Percentiles rank a stretch among this genome's conserved stretches.
Evolutionary conservation across 2,888 invertebrate genomes (phyloP).

Genomic region (Drosophila crucigera): DNA sequence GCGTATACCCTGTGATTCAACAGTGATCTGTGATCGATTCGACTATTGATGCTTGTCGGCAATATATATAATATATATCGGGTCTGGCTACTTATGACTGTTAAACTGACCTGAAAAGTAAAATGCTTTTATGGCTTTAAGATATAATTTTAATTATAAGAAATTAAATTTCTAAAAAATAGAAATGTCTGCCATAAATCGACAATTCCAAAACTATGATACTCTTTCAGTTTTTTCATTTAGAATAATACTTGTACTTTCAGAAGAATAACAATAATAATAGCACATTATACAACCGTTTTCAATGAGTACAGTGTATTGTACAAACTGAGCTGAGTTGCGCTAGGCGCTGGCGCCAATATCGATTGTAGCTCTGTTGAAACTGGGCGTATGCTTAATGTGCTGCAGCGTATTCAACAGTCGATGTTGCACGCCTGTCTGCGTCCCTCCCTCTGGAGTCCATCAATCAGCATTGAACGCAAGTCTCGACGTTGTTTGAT

Average conservation of each 20-base stretch:
- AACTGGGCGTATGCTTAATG: constrained; percentile 49
- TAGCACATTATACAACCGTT: background rate
- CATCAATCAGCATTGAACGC: constrained; percentile 31
- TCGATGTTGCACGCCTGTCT: background rate
- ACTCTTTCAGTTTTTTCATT: too few species aligned
- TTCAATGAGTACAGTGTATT: background rate
- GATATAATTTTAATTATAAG: background rate
- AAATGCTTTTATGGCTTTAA: background rate
- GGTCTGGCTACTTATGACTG: background rate
- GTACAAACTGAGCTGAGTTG: constrained; percentile 8
- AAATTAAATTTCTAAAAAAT: background rate
- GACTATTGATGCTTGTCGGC: background rate
- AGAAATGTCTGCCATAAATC: background rate
- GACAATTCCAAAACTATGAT: too few species aligned
- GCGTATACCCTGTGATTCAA: background rate
- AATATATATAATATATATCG: background rate
- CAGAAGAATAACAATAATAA: background rate
- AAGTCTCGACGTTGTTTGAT: constrained; percentile 33
- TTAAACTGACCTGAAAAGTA: background rate
- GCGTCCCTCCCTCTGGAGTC: constrained; percentile 8
- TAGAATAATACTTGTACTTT: background rate
- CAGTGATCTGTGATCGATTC: background rate
- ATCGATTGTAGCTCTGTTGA: background rate
- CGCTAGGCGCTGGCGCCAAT: background rate
- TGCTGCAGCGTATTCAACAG: constrained; percentile 28